Conservation (phyloP, 2,113 vertebrate genomes). For the Phyllopteryx taeniolatus region DNA sequence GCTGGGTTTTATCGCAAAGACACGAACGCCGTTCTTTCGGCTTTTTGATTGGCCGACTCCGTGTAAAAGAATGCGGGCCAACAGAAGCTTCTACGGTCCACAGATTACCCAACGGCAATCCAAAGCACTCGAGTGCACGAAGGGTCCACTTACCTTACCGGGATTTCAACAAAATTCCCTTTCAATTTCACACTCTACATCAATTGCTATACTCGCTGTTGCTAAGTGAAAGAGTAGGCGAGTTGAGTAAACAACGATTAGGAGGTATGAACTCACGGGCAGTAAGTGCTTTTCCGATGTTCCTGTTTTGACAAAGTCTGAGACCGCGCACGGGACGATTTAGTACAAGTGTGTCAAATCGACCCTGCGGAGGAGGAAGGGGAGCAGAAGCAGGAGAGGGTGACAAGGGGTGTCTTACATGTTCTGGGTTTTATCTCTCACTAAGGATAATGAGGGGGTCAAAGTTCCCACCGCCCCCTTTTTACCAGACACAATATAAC, state of each 20-base stretch:
- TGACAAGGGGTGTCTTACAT: slow-evolving; percentile 28
- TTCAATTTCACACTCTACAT: background rate
- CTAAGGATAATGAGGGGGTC: slow-evolving; percentile 32
- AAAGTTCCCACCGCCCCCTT: slow-evolving; percentile 22
- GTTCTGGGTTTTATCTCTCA: slow-evolving; percentile 47
- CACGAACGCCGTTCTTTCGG: background rate
- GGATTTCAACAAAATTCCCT: background rate
- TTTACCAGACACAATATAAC: slow-evolving; percentile 26
- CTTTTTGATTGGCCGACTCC: background rate
- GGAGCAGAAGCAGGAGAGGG: slow-evolving; percentile 11
- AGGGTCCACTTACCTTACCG: background rate
- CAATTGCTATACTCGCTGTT: background rate
- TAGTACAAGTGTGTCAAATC: slow-evolving; percentile 51
- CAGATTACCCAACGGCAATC: background rate
- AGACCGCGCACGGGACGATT: slow-evolving; percentile 50
- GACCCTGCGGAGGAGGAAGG: slow-evolving; percentile 13
- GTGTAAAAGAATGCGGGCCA: background rate
- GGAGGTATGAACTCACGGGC: background rate
- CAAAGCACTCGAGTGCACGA: background rate
- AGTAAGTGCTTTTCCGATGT: background rate
- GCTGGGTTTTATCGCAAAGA: background rate
- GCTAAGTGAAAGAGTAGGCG: background rate
- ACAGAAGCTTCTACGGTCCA: background rate
- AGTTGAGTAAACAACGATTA: background rate
- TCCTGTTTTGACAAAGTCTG: slow-evolving; percentile 31